These are phyloP conservation scores for Eurystomus gularis DNA, from an alignment of 2,113 vertebrate species.

Conservation along the genomic window DNA sequence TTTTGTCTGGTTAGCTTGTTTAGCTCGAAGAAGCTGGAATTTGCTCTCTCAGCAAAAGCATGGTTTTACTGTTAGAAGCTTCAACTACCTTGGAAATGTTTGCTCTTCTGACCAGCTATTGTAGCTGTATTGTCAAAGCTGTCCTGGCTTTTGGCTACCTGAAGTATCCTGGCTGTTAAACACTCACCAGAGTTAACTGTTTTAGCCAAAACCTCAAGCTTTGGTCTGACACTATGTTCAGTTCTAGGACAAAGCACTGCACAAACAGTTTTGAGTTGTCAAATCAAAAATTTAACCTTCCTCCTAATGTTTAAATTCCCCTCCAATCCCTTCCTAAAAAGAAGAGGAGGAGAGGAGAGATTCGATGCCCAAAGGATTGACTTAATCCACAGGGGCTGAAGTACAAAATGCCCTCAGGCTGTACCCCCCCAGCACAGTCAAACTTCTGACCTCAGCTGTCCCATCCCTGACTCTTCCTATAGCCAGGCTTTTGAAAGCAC, in stretches of 20 bases:
- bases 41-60: neutral
- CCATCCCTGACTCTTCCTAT: neutral
- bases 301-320: neutral
- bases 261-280: neutral
- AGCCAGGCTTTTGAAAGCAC: neutral
- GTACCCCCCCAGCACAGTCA: neutral
- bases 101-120: neutral
- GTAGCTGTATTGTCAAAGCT: neutral
- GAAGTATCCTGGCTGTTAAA: neutral
- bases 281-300: neutral
- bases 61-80: neutral
- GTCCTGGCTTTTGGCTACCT: neutral
- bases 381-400: neutral
- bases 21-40: neutral
- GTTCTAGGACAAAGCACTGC: neutral
- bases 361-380: neutral
- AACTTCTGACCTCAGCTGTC: neutral
- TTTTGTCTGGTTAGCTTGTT: neutral
- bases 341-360: neutral
- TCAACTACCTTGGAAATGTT: neutral
- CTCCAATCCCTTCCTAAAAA: neutral
- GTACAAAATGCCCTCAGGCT: neutral
- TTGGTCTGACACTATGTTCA: accelerated
- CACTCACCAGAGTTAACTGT: neutral
- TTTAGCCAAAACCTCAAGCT: neutral